A percentile compares a stretch with the other conserved stretches of the same genome.
Evolutionary conservation across 1,140 invertebrate genomes (phyloP).

Genomic region (Bemisia tabaci): DNA sequence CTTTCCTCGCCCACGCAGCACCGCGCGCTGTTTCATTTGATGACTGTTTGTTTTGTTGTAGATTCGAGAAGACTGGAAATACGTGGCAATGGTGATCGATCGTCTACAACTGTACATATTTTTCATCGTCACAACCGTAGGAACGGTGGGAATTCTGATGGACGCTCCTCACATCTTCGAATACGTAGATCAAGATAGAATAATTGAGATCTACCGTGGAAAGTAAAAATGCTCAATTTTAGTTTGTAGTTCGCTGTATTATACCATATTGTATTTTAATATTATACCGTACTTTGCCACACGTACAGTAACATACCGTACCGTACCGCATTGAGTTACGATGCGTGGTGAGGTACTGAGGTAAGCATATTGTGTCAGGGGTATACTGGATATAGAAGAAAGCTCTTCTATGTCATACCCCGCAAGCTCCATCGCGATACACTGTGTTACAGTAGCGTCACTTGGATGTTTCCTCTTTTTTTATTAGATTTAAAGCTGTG

Average conservation of each 20-base stretch:
- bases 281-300: neutral
- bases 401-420: too few relatives aligned
- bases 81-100: constrained; percentile 98
- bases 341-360: too few relatives aligned
- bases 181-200: constrained; percentile 92
- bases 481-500: too few relatives aligned
- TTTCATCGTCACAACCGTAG: constrained; percentile 90
- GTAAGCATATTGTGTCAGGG: too few relatives aligned
- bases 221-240: constrained; percentile 43
- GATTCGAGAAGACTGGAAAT: constrained; percentile 99
- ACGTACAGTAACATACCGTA: neutral
- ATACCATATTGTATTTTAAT: neutral
- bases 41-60: constrained; percentile 33
- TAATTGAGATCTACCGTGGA: constrained; percentile 86
- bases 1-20: too few relatives aligned
- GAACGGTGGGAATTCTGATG: constrained; percentile 94
- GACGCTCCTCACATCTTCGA: constrained; percentile 99
- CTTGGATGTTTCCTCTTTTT: too few relatives aligned
- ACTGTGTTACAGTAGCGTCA: too few relatives aligned
- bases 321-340: too few relatives aligned
- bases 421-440: too few relatives aligned
- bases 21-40: too few relatives aligned
- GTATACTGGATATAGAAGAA: too few relatives aligned
- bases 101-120: constrained; percentile 93
- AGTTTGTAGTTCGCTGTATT: neutral